These are phyloP conservation scores for Nipponia nippon DNA, from an alignment of 2,113 vertebrate species.

Conservation along the genomic window DNA sequence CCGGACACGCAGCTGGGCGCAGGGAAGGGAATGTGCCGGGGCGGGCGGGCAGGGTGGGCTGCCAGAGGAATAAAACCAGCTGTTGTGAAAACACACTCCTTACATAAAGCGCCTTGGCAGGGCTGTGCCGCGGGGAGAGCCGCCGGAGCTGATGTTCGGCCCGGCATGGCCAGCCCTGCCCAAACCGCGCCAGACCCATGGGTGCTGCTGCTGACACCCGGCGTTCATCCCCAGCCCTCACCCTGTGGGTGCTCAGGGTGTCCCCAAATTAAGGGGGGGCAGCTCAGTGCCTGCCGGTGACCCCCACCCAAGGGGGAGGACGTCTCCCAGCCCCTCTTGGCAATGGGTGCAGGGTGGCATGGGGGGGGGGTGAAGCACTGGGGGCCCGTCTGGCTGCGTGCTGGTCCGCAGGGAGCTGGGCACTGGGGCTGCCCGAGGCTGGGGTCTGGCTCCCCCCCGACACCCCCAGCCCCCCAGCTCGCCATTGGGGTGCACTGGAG, in stretches of 20 bases:
- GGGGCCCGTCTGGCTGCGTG: fast-evolving
- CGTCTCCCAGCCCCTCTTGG: background rate
- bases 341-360: background rate
- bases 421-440: fast-evolving
- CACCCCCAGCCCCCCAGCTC: background rate
- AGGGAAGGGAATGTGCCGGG: conserved; percentile 8
- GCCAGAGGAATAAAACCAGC: background rate
- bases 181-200: background rate
- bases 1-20: background rate
- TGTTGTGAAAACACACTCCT: background rate
- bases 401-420: background rate
- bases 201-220: background rate
- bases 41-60: background rate
- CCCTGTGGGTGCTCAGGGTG: background rate
- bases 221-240: background rate
- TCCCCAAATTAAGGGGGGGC: background rate
- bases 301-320: background rate
- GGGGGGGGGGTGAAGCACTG: fast-evolving
- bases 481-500: fast-evolving
- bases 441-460: background rate
- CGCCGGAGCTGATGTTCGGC: background rate
- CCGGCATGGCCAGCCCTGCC: fast-evolving
- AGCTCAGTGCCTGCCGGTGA: background rate
- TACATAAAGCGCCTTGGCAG: conserved; percentile 22
- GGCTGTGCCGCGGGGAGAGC: background rate